Evolutionary conservation across 2,797 vertebrate species (phyloP), one percentile per base, ranked within the genome.

Genomic region (Heteromormyrus szaboi): DNA sequence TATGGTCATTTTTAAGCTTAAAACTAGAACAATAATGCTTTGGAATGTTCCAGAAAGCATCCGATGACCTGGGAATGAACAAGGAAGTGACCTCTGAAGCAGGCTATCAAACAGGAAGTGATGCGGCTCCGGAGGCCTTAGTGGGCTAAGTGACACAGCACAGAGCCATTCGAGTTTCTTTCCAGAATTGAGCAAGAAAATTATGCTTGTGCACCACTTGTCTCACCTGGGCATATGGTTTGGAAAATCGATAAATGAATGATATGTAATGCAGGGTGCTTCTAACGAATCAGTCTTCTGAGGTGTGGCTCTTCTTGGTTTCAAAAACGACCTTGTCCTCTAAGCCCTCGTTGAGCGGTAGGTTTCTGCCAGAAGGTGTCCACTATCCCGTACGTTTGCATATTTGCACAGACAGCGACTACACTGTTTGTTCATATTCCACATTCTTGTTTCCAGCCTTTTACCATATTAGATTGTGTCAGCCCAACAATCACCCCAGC

Each of bases 381-480:
- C 85, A 41, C 11, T 86, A 37, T 68, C 41, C 72, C 3, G 17
- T 41, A 44, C 17, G 1, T 89, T 68, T 51, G 59, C 41, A 48
- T 53, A 56, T 53, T 50, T 68, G 59, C 46, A 72, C 46, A 89
- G 46, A 86, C 88, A 89, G 59, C 22, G 59, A 54, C 37, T 4
- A 11, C 29, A 44, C 19, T 85, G 89, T 86, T 85, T 85, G 12
- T 76, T 50, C 59, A 83, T 56, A 37, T 68, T 88, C 41, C 19
- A n/a, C 2, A 83, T 90, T 90, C 53, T 53, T 83, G 41, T 22
- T 87, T 89, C 84, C 68, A 76, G 62, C 14, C 53, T 59, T 83
- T 85, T 19, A 22, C 65, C 87, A 86, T 89, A 90, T 89, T 84
- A 65, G 90, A 89, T 88, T 4, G 37, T 85, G 87, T 25, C 41